A percentile compares a stretch with the other conserved stretches of the same genome.
Conservation (phyloP, 2,888 invertebrate species). For the Rhingia campestris region DNA sequence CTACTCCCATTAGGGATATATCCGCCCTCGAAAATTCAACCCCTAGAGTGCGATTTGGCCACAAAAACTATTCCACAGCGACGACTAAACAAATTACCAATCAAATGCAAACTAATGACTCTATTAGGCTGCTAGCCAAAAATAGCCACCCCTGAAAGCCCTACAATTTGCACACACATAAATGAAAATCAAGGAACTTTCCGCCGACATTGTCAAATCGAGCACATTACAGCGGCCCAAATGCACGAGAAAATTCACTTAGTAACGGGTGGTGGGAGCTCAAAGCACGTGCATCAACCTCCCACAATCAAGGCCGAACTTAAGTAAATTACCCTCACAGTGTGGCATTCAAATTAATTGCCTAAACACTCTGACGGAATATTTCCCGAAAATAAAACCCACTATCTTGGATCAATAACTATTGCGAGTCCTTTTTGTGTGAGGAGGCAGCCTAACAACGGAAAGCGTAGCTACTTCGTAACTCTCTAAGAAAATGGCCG, state of each 20-base stretch:
- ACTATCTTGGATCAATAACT: conserved; percentile 67
- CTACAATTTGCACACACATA: conserved; percentile 41
- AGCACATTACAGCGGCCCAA: conserved; percentile 47
- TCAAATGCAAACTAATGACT: conserved; percentile 66
- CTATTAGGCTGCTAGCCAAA: conserved; percentile 33
- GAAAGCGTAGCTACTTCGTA: conserved; percentile 1
- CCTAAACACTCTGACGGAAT: conserved; percentile 56
- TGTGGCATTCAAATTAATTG: conserved; percentile 71
- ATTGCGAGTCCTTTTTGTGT: conserved; percentile 15
- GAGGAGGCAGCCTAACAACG: not conserved
- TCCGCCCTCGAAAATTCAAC: not conserved
- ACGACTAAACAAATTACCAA: conserved; percentile 63
- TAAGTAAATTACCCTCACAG: conserved; percentile 56
- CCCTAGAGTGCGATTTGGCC: not conserved
- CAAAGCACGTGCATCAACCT: conserved; percentile 48
- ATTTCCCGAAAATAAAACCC: conserved; percentile 56
- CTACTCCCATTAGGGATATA: not conserved
- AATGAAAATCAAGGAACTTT: conserved; percentile 49
- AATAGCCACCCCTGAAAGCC: conserved; percentile 32
- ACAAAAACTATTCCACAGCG: conserved; percentile 37
- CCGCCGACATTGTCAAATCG: conserved; percentile 66
- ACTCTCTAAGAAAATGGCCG: conserved; percentile 60
- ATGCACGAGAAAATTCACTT: conserved; percentile 62
- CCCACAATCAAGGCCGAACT: conserved; percentile 16
- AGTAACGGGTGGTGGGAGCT: not conserved